Conservation (phyloP, 2,113 vertebrate genomes). For the Laticauda laticaudata region DNA sequence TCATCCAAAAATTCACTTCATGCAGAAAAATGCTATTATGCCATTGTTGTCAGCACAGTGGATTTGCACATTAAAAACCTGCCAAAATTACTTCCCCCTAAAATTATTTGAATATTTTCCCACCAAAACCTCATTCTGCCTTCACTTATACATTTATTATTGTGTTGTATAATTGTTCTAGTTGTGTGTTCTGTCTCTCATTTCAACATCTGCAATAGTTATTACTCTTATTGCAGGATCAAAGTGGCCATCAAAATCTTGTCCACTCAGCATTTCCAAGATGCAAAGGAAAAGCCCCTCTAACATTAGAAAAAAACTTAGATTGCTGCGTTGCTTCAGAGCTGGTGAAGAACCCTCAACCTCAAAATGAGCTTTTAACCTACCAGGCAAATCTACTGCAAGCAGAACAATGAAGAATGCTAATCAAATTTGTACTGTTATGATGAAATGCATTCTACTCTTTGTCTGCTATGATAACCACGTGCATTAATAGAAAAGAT, state of each 20-base stretch:
- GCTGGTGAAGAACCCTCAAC: not conserved
- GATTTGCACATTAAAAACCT: not conserved
- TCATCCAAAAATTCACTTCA: not conserved
- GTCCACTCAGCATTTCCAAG: not conserved
- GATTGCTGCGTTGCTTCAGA: not conserved
- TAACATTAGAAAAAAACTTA: not conserved
- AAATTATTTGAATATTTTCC: not conserved
- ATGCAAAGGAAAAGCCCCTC: not conserved
- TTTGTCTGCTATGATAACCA: not conserved
- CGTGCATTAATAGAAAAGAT: not conserved
- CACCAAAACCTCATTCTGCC: not conserved
- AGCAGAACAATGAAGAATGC: not conserved
- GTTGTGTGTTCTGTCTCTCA: not conserved
- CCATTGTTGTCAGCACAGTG: not conserved
- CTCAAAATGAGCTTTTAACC: not conserved
- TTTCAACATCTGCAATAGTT: not conserved
- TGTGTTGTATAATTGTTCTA: not conserved
- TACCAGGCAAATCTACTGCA: not conserved
- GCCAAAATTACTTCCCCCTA: not conserved
- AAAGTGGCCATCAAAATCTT: not conserved
- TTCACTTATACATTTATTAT: not conserved
- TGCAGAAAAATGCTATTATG: not conserved
- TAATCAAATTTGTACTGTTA: not conserved
- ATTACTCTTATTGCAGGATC: not conserved
- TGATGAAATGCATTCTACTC: not conserved